Evolutionary conservation across 2,888 invertebrate genomes (phyloP), one percentile per base, ranked within the genome.

Genomic region (Diogma glabrata): DNA sequence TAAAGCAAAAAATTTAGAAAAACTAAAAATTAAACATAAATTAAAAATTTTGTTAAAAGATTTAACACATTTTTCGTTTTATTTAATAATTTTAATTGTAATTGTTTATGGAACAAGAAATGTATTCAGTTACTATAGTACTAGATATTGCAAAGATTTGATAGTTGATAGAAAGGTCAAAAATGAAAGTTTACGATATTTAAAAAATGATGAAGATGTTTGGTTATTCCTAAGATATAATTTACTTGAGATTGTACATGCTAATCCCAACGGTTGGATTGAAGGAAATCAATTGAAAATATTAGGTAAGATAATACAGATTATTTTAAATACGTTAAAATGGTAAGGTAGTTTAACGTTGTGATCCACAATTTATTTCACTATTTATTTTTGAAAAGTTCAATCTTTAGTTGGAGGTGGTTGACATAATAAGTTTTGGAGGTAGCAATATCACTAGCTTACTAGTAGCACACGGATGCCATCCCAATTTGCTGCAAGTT

Each of bases 1-100:
- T n/a, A n/a, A n/a, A n/a, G n/a, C n/a, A n/a, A n/a, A n/a, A n/a
- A n/a, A n/a, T n/a, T n/a, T n/a, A n/a, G 9, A 24, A 24, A 9
- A 24, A 24, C 24, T 7, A 24, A 24, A 24, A 24, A 24, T 7
- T 24, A 46, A 46, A 24, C 46, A 46, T 46, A 46, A 46, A 46
- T 46, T 46, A 50, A 58, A 57, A 26, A 51, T 53, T 5, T 59
- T 65, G 14, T 52, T 59, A 2, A 33, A 53, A 14, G 67, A 67
- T 45, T 17, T 67, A 6, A 55, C 60, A 49, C 48, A 64, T 3
- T 64, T 61, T 54, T 59, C 61, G 0, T 59, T 57, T 47, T 67
- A 65, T 51, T 61, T 63, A 10, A 4, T 58, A 1, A 52, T 63
- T 8, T 47, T 64, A 3, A 48, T 64, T 6, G 50, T 59, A 3